These are phyloP conservation scores for Brenthis ino DNA, from an alignment of 2,888 invertebrate genomes.

Conservation along the genomic window DNA sequence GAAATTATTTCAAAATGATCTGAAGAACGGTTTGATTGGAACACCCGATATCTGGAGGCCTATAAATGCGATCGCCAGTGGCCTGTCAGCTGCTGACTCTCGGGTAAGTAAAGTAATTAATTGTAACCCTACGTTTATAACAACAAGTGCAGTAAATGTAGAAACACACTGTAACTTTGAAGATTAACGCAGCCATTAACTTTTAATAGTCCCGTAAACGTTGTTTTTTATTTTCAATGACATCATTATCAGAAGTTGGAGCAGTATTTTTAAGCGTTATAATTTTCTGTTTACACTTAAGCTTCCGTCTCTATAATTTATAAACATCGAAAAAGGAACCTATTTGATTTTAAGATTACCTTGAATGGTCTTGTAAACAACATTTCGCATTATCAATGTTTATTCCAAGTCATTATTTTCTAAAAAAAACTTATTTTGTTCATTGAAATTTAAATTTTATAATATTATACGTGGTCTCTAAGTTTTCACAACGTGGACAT, in stretches of 20 bases:
- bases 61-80: slow-evolving; percentile 85
- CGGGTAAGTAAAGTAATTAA: slow-evolving; percentile 62
- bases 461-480: too few species aligned
- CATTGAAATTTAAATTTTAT: too few species aligned
- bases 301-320: not conserved
- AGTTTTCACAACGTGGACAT: too few species aligned
- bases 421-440: too few species aligned
- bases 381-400: too few species aligned
- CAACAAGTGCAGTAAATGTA: too few species aligned
- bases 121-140: too few species aligned
- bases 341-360: not conserved
- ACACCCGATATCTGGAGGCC: slow-evolving; percentile 88
- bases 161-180: slow-evolving; percentile 11
- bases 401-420: too few species aligned
- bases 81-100: slow-evolving; percentile 79
- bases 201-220: slow-evolving; percentile 20
- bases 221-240: slow-evolving; percentile 25
- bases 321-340: not conserved
- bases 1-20: slow-evolving; percentile 84
- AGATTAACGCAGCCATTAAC: slow-evolving; percentile 26
- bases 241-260: slow-evolving; percentile 17
- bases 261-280: slow-evolving; percentile 9
- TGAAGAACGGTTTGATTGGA: slow-evolving; percentile 82
- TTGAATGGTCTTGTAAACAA: too few species aligned
- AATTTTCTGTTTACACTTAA: slow-evolving; percentile 7